Evolutionary conservation across 2,888 invertebrate genomes (phyloP).

Genomic region (Drosophila subquinaria): DNA sequence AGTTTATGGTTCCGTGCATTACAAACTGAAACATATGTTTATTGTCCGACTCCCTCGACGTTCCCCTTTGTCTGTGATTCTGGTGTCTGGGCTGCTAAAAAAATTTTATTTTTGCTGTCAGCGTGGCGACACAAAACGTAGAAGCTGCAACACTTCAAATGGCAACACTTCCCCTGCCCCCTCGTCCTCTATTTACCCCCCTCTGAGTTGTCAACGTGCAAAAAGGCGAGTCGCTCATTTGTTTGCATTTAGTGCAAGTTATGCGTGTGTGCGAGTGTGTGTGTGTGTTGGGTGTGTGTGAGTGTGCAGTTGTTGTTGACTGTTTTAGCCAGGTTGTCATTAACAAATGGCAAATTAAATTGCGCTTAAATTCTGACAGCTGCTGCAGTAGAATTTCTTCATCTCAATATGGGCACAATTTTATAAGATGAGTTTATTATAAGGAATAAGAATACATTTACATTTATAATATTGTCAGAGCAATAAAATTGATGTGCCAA

Average conservation of each 20-base stretch:
- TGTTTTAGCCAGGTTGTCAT: constrained; percentile 71
- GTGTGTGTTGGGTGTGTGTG: constrained; percentile 13
- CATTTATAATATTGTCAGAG: no score
- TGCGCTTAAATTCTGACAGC: constrained; percentile 62
- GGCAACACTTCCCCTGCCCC: constrained; percentile 36
- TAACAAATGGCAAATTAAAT: constrained; percentile 84
- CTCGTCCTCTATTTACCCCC: constrained; percentile 18
- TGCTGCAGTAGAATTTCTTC: constrained; percentile 1
- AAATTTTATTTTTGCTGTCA: constrained; percentile 72
- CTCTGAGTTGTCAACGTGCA: neutral
- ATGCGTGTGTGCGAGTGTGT: constrained; percentile 12
- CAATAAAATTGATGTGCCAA: no score
- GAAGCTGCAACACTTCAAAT: constrained; percentile 75
- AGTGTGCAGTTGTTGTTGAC: constrained; percentile 51
- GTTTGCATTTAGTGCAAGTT: constrained; percentile 48
- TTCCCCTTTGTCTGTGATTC: constrained; percentile 4
- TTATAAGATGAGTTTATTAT: neutral
- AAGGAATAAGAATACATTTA: no score
- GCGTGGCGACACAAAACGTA: constrained; percentile 62
- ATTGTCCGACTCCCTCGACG: constrained; percentile 64
- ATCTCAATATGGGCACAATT: neutral
- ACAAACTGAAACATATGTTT: constrained; percentile 82
- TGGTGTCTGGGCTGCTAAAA: constrained; percentile 53
- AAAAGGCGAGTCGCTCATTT: constrained; percentile 43
- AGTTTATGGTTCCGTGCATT: constrained; percentile 77